Conservation (phyloP, 2,797 vertebrate genomes). For the Cyclura pinguis region DNA sequence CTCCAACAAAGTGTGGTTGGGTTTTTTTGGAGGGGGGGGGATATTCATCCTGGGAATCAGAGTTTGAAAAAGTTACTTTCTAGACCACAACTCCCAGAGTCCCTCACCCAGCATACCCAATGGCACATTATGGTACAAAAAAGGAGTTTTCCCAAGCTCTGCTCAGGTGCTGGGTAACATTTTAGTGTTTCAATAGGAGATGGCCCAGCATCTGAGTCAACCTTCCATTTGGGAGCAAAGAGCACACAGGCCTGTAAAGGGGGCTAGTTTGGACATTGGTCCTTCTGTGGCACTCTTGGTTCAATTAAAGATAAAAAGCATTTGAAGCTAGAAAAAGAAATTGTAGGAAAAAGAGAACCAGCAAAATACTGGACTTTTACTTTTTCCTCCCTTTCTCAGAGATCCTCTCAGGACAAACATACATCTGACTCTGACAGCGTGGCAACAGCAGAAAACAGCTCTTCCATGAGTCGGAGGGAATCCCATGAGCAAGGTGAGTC, state of each 20-base stretch:
- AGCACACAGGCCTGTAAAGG: too few relatives aligned
- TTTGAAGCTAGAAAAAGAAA: background rate
- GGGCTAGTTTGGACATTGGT: background rate
- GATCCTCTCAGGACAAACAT: constrained; percentile 88
- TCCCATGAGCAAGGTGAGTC: constrained; percentile 80
- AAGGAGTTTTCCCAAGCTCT: background rate
- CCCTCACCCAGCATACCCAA: background rate
- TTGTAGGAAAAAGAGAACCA: background rate
- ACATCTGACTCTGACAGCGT: constrained; percentile 92
- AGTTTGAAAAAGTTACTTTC: background rate
- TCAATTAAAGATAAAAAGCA: background rate
- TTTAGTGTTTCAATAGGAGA: too few relatives aligned
- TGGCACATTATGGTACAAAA: background rate
- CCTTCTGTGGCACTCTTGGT: fast-evolving
- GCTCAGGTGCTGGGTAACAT: background rate
- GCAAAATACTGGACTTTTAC: background rate
- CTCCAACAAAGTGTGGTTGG: too few relatives aligned
- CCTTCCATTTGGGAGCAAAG: background rate
- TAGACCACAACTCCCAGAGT: background rate
- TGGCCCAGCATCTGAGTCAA: too few relatives aligned
- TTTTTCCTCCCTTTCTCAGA: constrained; percentile 74
- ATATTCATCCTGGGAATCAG: background rate
- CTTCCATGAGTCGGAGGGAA: constrained; percentile 75
- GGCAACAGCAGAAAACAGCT: constrained; percentile 79
- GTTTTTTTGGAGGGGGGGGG: background rate